These are phyloP conservation scores for Loriculus beryllinus DNA, from an alignment of 2,797 vertebrate species.

Conservation along the genomic window DNA sequence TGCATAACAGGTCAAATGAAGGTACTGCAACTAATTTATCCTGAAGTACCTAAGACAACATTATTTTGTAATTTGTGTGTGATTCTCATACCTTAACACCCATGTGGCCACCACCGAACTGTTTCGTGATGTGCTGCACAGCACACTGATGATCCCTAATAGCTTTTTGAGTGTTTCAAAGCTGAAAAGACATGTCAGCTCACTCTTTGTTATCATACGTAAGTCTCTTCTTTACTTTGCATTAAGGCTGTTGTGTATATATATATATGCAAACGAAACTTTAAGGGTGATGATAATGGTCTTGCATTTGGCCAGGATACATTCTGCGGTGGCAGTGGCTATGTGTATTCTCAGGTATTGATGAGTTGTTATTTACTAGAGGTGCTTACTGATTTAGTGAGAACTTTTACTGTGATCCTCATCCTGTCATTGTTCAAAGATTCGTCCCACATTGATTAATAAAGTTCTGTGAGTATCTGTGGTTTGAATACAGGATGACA, in stretches of 20 bases:
- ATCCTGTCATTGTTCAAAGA: background rate
- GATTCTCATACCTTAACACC: background rate
- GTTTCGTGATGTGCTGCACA: background rate
- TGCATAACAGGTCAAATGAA: background rate
- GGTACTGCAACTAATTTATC: background rate
- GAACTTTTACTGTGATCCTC: background rate
- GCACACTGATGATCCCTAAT: rapidly evolving
- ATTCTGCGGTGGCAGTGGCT: background rate
- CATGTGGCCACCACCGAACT: background rate
- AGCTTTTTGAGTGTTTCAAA: background rate
- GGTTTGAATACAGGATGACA: background rate
- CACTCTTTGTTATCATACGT: background rate
- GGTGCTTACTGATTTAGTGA: background rate
- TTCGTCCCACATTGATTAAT: background rate
- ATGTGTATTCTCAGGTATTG: background rate
- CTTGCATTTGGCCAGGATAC: background rate
- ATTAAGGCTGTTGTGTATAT: background rate
- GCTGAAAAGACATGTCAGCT: background rate
- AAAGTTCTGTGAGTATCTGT: background rate
- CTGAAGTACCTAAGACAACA: background rate
- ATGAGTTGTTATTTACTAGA: background rate
- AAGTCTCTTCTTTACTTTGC: background rate
- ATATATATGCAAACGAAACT: background rate
- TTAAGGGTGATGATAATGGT: background rate
- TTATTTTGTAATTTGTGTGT: background rate